Base-by-base conservation (phyloP, 1,140 invertebrate genomes). In the Drosophila oshimai region DNA sequence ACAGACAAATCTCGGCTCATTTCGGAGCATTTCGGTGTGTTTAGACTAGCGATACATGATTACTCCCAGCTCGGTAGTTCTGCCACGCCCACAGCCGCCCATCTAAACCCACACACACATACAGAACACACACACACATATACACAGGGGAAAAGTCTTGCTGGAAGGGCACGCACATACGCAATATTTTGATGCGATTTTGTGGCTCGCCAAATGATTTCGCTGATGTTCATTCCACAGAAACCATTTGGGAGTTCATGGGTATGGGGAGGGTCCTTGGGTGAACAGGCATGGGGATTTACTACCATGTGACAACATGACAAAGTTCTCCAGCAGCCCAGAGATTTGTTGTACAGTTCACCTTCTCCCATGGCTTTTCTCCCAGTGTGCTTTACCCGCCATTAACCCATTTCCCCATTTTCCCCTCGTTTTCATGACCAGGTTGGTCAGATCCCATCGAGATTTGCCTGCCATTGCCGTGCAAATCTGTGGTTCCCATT, bases 111-210 rank as follows among this genome's bases (percentile, higher is more conserved):
- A 5, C 22, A 41, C 44, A 54, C 36, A 24, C 54, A 55, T 24
- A 13, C 34, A 29, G 17, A 39, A 37, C 33, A 33, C 31, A 61
- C 55, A 50, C 36, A 22, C 12, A 15, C n/a, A 6, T 41, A 20
- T 18, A 37, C 36, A 61, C 37, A 46, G 44, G 44, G 45, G 33
- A 55, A 55, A 47, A 73, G 60, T 49, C 54, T 69, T 39, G 61
- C 34, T 58, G 54, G 28, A 42, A 41, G 44, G 37, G 53, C 77
- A 80, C 71, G 77, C 77, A 72, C 77, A 81, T 57, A 67, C 77
- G 77, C 77, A 81, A 80, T 80, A 80, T 80, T 80, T 80, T 81
- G 73, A 75, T 77, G 78, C 77, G 74, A 80, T 76, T 80, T 69
- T 80, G 72, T 60, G 77, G 77, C 67, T 47, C 60, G 69, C 77